Percentiles rank a stretch among this genome's conserved stretches.
phyloP scores from a whole-genome alignment of 2,888 invertebrate genomes.

The Platypus cylindrus region DNA sequence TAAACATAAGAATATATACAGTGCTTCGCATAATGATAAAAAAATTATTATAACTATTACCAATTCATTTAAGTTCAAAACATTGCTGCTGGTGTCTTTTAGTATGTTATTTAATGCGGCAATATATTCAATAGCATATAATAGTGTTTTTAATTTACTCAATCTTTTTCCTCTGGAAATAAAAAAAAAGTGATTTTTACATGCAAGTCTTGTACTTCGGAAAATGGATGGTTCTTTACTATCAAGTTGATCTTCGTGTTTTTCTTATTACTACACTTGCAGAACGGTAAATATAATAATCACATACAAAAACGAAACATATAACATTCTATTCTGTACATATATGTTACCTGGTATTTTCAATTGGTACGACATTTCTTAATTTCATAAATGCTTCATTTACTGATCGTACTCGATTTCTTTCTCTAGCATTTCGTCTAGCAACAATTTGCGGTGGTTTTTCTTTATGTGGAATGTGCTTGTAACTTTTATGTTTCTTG shows the following conservation, averaged over 20 bases:
- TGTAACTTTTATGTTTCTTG: constrained; percentile 6
- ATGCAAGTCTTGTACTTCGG: too few species aligned
- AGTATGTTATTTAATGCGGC: constrained; percentile 39
- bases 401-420: constrained; percentile 50
- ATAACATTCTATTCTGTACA: background rate
- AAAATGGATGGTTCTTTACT: too few species aligned
- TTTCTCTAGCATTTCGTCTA: constrained; percentile 46
- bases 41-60: too few species aligned
- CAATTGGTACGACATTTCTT: constrained; percentile 44
- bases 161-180: constrained; percentile 40
- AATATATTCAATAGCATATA: constrained; percentile 51
- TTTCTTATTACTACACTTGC: too few species aligned
- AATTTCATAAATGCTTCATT: constrained; percentile 47
- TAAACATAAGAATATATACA: too few species aligned
- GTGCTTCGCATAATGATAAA: too few species aligned
- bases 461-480: constrained; percentile 36
- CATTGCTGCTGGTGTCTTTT: too few species aligned
- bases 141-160: constrained; percentile 51
- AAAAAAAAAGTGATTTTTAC: constrained; percentile 6
- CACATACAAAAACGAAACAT: background rate
- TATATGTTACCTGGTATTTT: constrained; percentile 33
- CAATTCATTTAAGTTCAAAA: too few species aligned
- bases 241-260: too few species aligned
- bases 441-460: constrained; percentile 47
- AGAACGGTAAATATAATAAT: background rate